Base-by-base conservation (phyloP, 2,797 vertebrate species). In the Anguilla marmorata region DNA sequence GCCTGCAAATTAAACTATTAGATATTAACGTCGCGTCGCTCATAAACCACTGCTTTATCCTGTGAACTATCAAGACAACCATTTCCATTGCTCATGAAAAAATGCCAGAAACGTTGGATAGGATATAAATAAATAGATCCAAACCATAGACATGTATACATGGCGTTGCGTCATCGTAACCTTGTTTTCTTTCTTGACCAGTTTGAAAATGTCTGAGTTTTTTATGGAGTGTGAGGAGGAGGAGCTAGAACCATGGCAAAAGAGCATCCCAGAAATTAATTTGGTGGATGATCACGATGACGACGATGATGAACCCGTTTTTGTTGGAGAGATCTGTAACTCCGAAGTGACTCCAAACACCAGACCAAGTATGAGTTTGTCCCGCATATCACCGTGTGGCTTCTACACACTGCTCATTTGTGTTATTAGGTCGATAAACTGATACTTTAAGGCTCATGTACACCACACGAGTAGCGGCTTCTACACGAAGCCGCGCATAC, bases 161-260 rank as follows among this genome's bases (percentile, higher is more conserved):
- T 60, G 56, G 79, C 69, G 4, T 56, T 2, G 9, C n/a, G 27
- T 88, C 3, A 54, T 69, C 30, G 24, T 27, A 45, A 88, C 52
- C 72, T 27, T 82, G n/a, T 74, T 27, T 50, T 90, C 54, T 72
- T 92, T 91, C 21, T 90, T 50, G 89, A 88, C 48, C 92, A 95
- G 95, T 89, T 80, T 90, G 85, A 94, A 93, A 90, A 97, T 97
- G 97, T 96, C 97, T 86, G 97, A 97, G 92, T 94, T 97, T 84
- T 96, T 98, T 91, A 98, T 98, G 97, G 97, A 97, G 93, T 98
- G 97, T 93, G 97, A 97, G 91, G 97, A 98, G 91, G 97, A 98
- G 91, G 97, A 98, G 88, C 92, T 98, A 84, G 96, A 97, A 92
- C 97, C 97, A 0, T 97, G 97, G 97, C 97, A 98, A 89, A 95